Percentiles rank a stretch among this genome's conserved stretches.
Conservation (phyloP, 2,888 invertebrate genomes). For the Acrobasis repandana region DNA sequence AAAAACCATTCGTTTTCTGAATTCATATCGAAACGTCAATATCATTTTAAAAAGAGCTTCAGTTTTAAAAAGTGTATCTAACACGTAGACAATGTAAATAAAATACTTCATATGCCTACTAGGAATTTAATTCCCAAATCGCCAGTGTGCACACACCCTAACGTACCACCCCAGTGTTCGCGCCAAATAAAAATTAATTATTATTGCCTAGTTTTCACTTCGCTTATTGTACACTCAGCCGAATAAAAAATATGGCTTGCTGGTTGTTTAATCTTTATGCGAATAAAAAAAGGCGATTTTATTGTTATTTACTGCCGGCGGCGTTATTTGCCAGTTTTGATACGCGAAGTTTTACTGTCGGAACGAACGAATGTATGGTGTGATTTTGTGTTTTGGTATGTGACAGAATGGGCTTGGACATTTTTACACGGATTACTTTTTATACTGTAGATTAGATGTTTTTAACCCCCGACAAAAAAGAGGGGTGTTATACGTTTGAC, state of each 20-base stretch:
- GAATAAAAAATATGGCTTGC: constrained; percentile 35
- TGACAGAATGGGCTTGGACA: constrained; percentile 1
- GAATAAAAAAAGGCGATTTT: constrained; percentile 28
- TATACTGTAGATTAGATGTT: too few relatives aligned
- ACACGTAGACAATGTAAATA: too few relatives aligned
- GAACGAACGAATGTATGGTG: constrained; percentile 6
- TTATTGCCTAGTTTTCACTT: constrained; percentile 38
- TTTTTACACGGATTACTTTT: background rate
- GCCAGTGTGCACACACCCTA: background rate
- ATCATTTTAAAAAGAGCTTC: too few relatives aligned
- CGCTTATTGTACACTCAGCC: constrained; percentile 33
- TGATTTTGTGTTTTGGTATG: constrained; percentile 3
- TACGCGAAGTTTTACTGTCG: constrained; percentile 12
- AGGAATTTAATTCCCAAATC: background rate
- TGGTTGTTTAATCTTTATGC: constrained; percentile 29
- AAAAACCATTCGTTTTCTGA: too few relatives aligned
- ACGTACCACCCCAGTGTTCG: constrained; percentile 27
- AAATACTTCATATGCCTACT: too few relatives aligned
- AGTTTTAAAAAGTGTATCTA: too few relatives aligned
- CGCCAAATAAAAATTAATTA: constrained; percentile 43
- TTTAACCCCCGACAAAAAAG: too few relatives aligned
- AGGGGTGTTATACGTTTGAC: too few relatives aligned
- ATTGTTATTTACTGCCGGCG: constrained; percentile 26
- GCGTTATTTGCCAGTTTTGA: constrained; percentile 18
- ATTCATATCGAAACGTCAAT: too few relatives aligned